A percentile compares a stretch with the other conserved stretches of the same genome.
These are phyloP conservation scores for Halichondria panicea DNA, from an alignment of 37 sponge, comb jelly and placozoan genomes.

Conservation along the genomic window DNA sequence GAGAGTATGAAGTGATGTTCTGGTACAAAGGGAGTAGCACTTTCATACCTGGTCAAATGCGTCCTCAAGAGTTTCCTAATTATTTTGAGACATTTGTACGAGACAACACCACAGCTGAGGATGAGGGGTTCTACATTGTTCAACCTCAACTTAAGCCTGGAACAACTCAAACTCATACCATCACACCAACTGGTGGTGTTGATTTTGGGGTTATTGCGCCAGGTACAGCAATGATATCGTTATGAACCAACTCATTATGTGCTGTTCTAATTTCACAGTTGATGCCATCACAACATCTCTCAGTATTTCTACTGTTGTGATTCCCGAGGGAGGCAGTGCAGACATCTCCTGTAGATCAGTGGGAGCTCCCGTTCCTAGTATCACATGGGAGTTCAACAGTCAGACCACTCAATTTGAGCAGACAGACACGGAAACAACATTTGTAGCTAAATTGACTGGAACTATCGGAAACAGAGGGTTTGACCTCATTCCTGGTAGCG, in stretches of 20 bases:
- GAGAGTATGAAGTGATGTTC: conserved; percentile 7
- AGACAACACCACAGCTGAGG: conserved; percentile 8
- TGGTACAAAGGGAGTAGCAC: too few species aligned
- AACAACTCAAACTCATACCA: too few species aligned
- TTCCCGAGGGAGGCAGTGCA: conserved; percentile 29
- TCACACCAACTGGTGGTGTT: too few species aligned
- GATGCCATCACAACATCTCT: background rate
- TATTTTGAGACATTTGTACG: conserved; percentile 38
- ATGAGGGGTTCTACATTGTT: too few species aligned
- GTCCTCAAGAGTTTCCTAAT: conserved; percentile 10
- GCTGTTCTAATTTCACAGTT: background rate
- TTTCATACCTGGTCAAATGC: too few species aligned
- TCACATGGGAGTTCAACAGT: conserved; percentile 25
- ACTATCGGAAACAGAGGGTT: background rate
- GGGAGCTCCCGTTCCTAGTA: conserved; percentile 39
- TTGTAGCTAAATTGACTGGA: background rate
- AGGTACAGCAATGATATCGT: background rate
- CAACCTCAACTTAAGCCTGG: too few species aligned
- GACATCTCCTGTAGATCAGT: conserved; percentile 33
- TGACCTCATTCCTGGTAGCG: background rate
- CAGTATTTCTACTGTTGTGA: conserved; percentile 3
- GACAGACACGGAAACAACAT: too few species aligned
- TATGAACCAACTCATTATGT: too few species aligned
- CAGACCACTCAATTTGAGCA: background rate
- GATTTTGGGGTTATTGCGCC: conserved; percentile 4